Conservation (phyloP, 2,888 invertebrate genomes). For the Scaeva pyrastri region DNA sequence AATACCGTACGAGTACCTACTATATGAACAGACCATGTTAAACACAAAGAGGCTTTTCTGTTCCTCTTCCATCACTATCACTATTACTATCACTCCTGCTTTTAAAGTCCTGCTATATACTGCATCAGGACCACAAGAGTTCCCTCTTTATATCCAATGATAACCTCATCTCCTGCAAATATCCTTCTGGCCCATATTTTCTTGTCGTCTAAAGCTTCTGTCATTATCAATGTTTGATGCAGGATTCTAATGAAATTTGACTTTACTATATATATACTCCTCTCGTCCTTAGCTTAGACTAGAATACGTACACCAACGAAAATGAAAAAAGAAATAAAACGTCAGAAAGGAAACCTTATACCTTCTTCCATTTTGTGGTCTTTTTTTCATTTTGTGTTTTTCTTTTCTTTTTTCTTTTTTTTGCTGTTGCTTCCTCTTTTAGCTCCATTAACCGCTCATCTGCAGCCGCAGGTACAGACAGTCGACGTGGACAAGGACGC, state of each 20-base stretch:
- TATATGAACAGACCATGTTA: no score
- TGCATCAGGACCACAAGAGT: background rate
- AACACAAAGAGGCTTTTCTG: background rate
- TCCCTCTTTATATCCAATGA: background rate
- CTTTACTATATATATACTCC: no score
- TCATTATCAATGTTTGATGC: constrained; percentile 44
- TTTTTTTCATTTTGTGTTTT: constrained; percentile 29
- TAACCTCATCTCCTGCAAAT: constrained; percentile 35
- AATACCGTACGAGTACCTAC: background rate
- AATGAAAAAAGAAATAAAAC: constrained; percentile 19
- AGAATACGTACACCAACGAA: no score
- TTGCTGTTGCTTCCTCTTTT: constrained; percentile 77
- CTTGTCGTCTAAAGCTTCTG: constrained; percentile 22
- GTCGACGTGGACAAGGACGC: constrained; percentile 94
- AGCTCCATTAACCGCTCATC: constrained; percentile 92
- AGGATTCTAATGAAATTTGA: constrained; percentile 66
- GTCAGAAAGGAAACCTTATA: constrained; percentile 27
- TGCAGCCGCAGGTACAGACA: constrained; percentile 90
- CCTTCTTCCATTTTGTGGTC: background rate
- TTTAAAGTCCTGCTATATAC: background rate
- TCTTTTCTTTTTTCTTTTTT: constrained; percentile 33
- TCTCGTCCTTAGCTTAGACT: background rate
- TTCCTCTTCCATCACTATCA: background rate
- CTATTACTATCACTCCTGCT: background rate
- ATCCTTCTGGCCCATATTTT: constrained; percentile 46